phyloP scores from a whole-genome alignment of 2,113 vertebrate genomes.

The Anoura caudifer region DNA sequence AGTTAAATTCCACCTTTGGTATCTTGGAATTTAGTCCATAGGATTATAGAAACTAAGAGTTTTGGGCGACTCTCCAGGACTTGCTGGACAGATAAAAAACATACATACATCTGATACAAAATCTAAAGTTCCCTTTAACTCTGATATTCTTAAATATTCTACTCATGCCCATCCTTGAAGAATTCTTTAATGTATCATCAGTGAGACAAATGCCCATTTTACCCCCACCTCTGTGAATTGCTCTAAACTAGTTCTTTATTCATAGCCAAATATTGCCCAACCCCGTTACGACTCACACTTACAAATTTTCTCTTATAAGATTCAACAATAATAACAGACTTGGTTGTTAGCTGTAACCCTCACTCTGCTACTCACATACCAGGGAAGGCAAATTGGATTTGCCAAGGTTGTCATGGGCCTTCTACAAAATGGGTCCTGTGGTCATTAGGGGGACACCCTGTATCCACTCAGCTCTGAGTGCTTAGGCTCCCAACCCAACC shows the following conservation, averaged over 20 bases:
- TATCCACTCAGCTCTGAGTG: background rate
- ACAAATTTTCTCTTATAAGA: background rate
- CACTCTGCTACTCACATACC: background rate
- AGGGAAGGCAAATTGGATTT: background rate
- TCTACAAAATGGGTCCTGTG: background rate
- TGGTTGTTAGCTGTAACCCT: background rate
- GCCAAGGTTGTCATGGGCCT: too few species aligned
- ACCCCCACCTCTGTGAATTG: background rate
- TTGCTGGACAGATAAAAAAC: background rate
- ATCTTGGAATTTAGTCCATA: background rate
- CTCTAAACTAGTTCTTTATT: background rate
- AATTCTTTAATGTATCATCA: background rate
- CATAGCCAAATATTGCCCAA: background rate
- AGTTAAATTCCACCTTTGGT: background rate
- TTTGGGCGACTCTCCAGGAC: background rate
- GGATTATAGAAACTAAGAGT: background rate
- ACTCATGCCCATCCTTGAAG: background rate
- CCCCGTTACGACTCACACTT: background rate
- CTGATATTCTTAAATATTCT: background rate
- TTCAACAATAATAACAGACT: background rate
- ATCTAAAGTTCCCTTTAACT: background rate
- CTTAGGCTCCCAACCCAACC: background rate
- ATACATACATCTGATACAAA: background rate
- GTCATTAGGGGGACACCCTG: background rate
- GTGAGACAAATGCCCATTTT: background rate